Evolutionary conservation across 2,888 invertebrate species (phyloP), one percentile per base, ranked within the genome.

Genomic region (Anthophora plumipes): DNA sequence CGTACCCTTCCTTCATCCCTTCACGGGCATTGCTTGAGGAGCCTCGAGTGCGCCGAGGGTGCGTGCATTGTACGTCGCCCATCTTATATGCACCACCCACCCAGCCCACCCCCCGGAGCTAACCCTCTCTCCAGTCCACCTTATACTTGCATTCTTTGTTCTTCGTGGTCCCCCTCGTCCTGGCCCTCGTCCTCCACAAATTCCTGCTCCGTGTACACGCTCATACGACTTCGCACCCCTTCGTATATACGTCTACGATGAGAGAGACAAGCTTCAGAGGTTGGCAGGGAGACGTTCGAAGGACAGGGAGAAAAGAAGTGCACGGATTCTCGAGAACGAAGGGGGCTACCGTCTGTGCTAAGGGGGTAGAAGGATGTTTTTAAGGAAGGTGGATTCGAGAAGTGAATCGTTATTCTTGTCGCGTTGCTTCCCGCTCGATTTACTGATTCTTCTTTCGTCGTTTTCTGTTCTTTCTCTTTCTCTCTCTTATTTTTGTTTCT

Each of bases 31-130:
- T 92, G 91, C 92, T 92, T 92, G 92, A 92, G 92, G 90, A 91
- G 92, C 89, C 91, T 93, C 90, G 91, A 92, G 93, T 92, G 90
- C 87, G 88, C 87, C 89, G 91, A 90, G 92, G 92, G 92, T 92
- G 92, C 92, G 90, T 92, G 91, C 92, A 92, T 93, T 92, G 92
- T 92, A 91, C 91, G 90, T 89, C 89, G 88, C 91, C 92, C 92
- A 93, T 93, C 93, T 93, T 93, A 93, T 93, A 93, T 93, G 93
- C 92, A 92, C 91, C 92, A 91, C 89, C 90, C 91, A 89, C 89
- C 89, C 89, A 77, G 88, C 88, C 80, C 87, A 80, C 84, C 84
- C 83, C 86, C 84, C 79, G 80, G 80, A 79, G 72, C 89, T 82
- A 77, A 85, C 84, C 78, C 86, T 85, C 84, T 83, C 82, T 82